Evolutionary conservation across 2,888 invertebrate species (phyloP), one percentile per base, ranked within the genome.

Genomic region (Sceliomorpha sp.): DNA sequence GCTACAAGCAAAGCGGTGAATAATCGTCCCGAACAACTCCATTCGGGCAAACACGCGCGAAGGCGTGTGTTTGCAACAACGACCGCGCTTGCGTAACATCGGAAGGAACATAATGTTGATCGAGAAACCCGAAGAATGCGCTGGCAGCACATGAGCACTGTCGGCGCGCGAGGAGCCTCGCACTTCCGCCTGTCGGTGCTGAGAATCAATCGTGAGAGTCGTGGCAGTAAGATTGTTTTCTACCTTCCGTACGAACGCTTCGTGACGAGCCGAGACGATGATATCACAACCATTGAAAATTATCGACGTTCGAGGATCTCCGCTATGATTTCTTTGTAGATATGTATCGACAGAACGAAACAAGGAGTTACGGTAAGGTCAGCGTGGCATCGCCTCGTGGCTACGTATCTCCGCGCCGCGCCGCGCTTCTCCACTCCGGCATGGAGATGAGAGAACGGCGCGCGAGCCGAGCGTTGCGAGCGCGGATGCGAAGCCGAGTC

Each of bases 261-360:
- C 77, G 77, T 78, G 81, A 81, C 76, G 76, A 45, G 66, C 58
- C 34, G 71, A 50, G 58, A 31, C 58, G 78, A 80, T 79, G 76
- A 78, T 83, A 82, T 79, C 74, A 68, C 62, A 73, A 71, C 67
- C 76, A 74, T 77, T 72, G 76, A 73, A 77, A 80, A 83, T 82
- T 75, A 83, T 82, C 79, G 76, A 58, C 60, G 59, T 29, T 63
- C 45, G 40, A 53, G 50, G 62, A 82, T 78, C 80, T 72, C 58
- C 68, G 71, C 70, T 76, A 78, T 77, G 75, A 81, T 82, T 82
- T 75, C 70, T 62, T 55, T 67, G 47, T 56, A 71, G 77, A 75
- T 75, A 71, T 48, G 69, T 71, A 78, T 79, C 76, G 76, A 50
- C 59, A 42, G 63, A 68, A 51, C 40, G 58, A 70, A 58, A 53